Evolutionary conservation across 2,797 vertebrate genomes (phyloP), one percentile per base, ranked within the genome.

Genomic region (Hoplostethus atlanticus): DNA sequence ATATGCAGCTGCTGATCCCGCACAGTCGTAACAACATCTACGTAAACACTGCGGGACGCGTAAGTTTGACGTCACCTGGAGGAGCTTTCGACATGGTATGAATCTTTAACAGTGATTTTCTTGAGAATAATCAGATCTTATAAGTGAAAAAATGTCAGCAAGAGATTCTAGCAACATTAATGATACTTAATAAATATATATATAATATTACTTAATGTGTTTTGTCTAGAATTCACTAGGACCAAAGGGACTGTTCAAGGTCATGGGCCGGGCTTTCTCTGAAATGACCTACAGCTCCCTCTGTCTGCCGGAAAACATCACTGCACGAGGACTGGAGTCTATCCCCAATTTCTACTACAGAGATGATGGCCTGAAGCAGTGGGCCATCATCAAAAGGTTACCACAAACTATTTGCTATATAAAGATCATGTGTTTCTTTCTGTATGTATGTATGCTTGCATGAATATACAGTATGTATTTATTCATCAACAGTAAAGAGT

Each of bases 261-360:
- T 94, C 66, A 91, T 95, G 93, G 87, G 71, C 3, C 84, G 90
- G 59, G 77, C 48, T 54, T 60, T 88, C 7, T 77, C 86, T 0
- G 70, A 87, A 21, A 46, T 85, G 2, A 95, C 87, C 55, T 95
- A 95, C 25, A 84, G 89, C 65, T 77, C 89, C 25, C 90, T 95
- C 78, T 96, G 93, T 73, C 86, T 95, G 63, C 94, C 94, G 3
- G 87, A 95, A 0, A 90, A 95, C 87, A 91, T 96, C 1, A 4
- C 77, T 65, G 73, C 84, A 31, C 91, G 94, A 6, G 94, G 94
- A 2, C 89, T 96, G 6, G 80, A 94, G 64, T 53, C 63, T 1
- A n/a, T 96, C 31, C 95, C 95, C 0, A 90, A 93, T 70, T 96
- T 89, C 84, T 91, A 93, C 78, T 96, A 96, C 80, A 94, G 94